A percentile compares a stretch with the other conserved stretches of the same genome.
These are phyloP conservation scores for Cariama cristata DNA, from an alignment of 2,113 vertebrate genomes.

Conservation along the genomic window DNA sequence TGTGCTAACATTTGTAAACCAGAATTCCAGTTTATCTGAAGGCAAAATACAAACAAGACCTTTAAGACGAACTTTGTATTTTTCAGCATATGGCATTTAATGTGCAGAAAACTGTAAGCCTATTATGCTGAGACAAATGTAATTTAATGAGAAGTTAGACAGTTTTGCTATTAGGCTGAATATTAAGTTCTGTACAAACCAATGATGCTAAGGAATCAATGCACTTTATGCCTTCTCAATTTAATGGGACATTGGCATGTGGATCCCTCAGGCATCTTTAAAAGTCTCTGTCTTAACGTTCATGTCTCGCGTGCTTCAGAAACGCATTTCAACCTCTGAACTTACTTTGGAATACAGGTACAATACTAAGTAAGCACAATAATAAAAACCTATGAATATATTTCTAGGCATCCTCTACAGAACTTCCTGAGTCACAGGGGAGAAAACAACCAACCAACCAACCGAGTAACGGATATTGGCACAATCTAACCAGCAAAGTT, in stretches of 20 bases:
- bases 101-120: neutral
- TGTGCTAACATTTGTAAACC: neutral
- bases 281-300: neutral
- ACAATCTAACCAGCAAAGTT: neutral
- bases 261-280: neutral
- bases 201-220: neutral
- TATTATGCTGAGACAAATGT: neutral
- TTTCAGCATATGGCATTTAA: neutral
- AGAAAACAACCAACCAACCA: neutral
- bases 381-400: neutral
- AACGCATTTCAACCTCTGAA: neutral
- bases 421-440: neutral
- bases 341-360: neutral
- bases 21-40: neutral
- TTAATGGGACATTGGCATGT: neutral
- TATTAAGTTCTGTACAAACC: neutral
- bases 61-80: neutral
- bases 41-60: constrained; percentile 7
- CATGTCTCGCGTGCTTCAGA: neutral
- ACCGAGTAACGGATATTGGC: neutral
- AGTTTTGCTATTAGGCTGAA: neutral
- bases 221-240: neutral
- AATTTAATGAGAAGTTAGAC: neutral
- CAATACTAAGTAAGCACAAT: neutral
- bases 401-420: neutral